Base-by-base conservation (phyloP, 1,140 invertebrate genomes). In the Aricia agestis region DNA sequence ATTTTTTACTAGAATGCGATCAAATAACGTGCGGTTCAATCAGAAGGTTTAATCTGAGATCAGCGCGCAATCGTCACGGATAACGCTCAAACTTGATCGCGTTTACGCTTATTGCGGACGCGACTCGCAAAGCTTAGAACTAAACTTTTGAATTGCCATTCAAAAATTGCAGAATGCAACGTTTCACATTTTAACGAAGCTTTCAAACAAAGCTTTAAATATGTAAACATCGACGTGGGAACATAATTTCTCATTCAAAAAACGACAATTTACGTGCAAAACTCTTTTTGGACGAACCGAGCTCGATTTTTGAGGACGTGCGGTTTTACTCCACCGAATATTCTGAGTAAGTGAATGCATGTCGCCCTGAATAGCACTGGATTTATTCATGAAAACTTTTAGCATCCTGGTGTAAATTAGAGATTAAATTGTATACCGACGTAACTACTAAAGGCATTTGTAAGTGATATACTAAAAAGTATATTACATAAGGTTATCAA, bases 361-460 rank as follows among this genome's bases (percentile, higher is more conserved):
- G 45, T 52, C 45, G 45, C 45, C 45, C 45, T 52, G 45, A 52
- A 52, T 52, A 52, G 45, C 10, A 15, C 45, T 11, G 45, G 45
- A 52, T 15, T 52, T 52, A 52, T 52, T 52, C 45, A 52, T 52
- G 45, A 52, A 52, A 52, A 52, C 45, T 52, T 52, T 52, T 52
- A 52, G 45, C 45, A 3, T 25, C 25, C 25, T 25, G 45, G 45
- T 52, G 45, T 52, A 52, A 52, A 52, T 5, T 52, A 9, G 11
- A 52, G 45, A 52, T 52, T 52, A 52, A 52, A 52, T 9, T 52
- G 45, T 52, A 52, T 52, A 52, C 45, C 45, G 45, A 13, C 10
- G 45, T 52, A 52, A 52, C 45, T 52, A 52, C 11, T 15, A 13
- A 52, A 52, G 9, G 45, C 45, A 52, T 1, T 52, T 52, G 45